These are phyloP conservation scores for Athalia circularis DNA, from an alignment of 2,888 invertebrate genomes.

Conservation along the genomic window DNA sequence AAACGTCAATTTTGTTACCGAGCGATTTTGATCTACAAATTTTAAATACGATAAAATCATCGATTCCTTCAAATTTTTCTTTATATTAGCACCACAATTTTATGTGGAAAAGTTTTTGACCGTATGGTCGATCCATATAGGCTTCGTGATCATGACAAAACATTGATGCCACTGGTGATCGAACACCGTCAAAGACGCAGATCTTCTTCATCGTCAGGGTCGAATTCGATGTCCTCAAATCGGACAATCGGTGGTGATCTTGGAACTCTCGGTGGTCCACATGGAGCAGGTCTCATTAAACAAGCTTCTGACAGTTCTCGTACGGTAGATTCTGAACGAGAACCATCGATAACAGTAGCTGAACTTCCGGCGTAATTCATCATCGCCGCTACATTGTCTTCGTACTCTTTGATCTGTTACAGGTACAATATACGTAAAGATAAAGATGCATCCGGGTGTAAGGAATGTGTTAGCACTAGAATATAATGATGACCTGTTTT, in stretches of 20 bases:
- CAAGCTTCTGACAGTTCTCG: conserved; percentile 61
- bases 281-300: conserved; percentile 59
- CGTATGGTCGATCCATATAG: no score
- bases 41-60: no score
- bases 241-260: conserved; percentile 51
- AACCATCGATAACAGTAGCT: conserved; percentile 58
- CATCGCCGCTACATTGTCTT: conserved; percentile 58
- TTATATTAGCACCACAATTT: no score
- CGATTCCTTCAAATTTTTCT: no score
- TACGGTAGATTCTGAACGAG: conserved; percentile 55
- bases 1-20: not conserved
- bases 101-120: no score
- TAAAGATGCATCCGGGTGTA: no score
- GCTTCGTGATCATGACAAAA: conserved; percentile 50
- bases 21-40: no score
- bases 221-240: conserved; percentile 61
- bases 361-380: conserved; percentile 61
- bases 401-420: conserved; percentile 59
- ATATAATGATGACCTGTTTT: conserved; percentile 55
- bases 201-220: conserved; percentile 63
- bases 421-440: not conserved
- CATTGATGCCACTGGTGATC: conserved; percentile 54
- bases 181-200: conserved; percentile 56
- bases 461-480: not conserved
- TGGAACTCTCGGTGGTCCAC: conserved; percentile 55